Evolutionary conservation across 2,888 invertebrate species (phyloP).

Genomic region (Leucozona laternaria): DNA sequence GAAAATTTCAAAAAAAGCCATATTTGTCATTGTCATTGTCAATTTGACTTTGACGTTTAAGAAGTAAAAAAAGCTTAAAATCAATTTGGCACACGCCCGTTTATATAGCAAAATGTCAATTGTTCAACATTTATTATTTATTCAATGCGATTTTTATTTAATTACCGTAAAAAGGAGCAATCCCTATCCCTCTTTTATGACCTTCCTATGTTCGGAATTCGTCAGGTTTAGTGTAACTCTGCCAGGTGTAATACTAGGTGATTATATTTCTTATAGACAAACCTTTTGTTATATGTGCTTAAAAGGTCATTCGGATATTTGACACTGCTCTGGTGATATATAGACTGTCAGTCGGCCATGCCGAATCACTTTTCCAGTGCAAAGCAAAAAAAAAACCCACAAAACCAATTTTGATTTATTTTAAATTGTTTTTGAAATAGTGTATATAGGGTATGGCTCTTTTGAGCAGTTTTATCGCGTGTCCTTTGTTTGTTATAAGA

Average conservation of each 20-base stretch:
- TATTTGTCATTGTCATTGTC: conserved; percentile 33
- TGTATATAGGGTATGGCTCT: conserved; percentile 37
- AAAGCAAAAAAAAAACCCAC: conserved; percentile 33
- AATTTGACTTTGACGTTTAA: background rate
- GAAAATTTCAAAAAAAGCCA: background rate
- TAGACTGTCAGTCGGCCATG: conserved; percentile 36
- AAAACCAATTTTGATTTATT: conserved; percentile 67
- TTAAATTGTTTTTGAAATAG: conserved; percentile 68
- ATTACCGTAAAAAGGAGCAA: conserved; percentile 64
- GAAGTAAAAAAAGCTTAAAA: conserved; percentile 49
- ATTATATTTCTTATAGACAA: conserved; percentile 69
- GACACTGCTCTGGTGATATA: conserved; percentile 17
- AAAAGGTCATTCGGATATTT: conserved; percentile 43
- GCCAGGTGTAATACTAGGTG: conserved; percentile 68
- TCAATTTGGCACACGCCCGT: conserved; percentile 67
- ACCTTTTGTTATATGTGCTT: conserved; percentile 43
- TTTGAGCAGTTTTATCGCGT: conserved; percentile 62
- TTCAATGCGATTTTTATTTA: conserved; percentile 46
- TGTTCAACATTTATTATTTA: background rate
- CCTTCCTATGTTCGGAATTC: conserved; percentile 50
- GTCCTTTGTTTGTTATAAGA: conserved; percentile 64
- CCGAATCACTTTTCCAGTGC: conserved; percentile 47
- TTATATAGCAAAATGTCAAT: conserved; percentile 6
- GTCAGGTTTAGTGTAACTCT: background rate
- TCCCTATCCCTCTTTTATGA: conserved; percentile 10